phyloP scores from a whole-genome alignment of 2,888 invertebrate genomes.

The Agriopis aurantiaria region DNA sequence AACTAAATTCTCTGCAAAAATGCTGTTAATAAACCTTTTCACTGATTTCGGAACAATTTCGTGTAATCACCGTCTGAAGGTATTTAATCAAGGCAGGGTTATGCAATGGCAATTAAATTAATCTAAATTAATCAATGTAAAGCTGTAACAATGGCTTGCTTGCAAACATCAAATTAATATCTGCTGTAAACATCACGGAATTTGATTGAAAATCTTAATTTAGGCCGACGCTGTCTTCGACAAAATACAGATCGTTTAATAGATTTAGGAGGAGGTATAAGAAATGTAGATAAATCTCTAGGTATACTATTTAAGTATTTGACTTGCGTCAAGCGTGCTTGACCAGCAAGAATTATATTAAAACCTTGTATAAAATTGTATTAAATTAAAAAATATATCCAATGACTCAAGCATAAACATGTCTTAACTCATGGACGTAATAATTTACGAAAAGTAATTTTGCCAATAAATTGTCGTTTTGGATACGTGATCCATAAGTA shows the following conservation, averaged over 20 bases:
- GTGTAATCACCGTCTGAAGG: conserved; percentile 28
- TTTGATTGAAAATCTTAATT: conserved; percentile 7
- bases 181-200: conserved; percentile 13
- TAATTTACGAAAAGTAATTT: background rate
- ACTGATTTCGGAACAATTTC: conserved; percentile 22
- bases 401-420: too few relatives aligned
- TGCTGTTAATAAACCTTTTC: background rate
- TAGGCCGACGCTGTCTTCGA: background rate
- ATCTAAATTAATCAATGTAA: conserved; percentile 37
- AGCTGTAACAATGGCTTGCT: conserved; percentile 30
- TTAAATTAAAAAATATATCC: too few relatives aligned
- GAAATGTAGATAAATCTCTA: too few relatives aligned
- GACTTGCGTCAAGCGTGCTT: too few relatives aligned
- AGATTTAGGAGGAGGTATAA: too few relatives aligned
- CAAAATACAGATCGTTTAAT: background rate
- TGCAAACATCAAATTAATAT: conserved; percentile 30
- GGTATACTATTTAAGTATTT: too few relatives aligned
- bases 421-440: background rate
- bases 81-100: conserved; percentile 36
- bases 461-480: background rate
- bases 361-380: too few relatives aligned
- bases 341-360: too few relatives aligned
- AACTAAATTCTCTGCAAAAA: background rate
- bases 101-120: conserved; percentile 30
- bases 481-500: background rate